phyloP scores from a whole-genome alignment of 2,888 invertebrate species.

The Platycheirus albimanus region DNA sequence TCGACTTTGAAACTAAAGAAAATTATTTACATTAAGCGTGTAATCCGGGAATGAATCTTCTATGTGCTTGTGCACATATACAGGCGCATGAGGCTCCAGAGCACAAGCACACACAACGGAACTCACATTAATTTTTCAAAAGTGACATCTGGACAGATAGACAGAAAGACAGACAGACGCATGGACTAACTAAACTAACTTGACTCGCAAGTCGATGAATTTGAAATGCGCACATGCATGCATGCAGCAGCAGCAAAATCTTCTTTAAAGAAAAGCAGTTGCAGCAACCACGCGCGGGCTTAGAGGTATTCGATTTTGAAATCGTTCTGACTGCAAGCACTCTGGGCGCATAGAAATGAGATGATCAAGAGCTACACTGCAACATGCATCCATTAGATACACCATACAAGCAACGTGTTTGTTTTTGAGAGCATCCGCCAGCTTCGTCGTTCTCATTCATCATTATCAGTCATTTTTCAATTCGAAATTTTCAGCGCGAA shows the following conservation, averaged over 20 bases:
- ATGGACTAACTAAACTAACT: conserved; percentile 66
- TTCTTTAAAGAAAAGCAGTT: background rate
- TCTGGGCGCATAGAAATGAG: background rate
- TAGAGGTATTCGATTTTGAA: conserved; percentile 46
- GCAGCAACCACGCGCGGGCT: conserved; percentile 7
- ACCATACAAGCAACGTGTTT: conserved; percentile 65
- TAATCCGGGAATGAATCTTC: conserved; percentile 65
- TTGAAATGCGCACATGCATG: conserved; percentile 40
- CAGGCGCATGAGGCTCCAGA: no score
- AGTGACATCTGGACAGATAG: conserved; percentile 74
- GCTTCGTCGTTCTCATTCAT: conserved; percentile 69
- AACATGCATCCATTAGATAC: conserved; percentile 67
- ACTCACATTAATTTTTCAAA: conserved; percentile 73
- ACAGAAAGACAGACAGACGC: conserved; percentile 70
- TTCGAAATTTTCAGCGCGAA: conserved; percentile 40
- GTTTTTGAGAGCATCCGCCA: conserved; percentile 64
- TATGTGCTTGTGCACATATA: conserved; percentile 11
- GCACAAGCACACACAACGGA: conserved; percentile 44
- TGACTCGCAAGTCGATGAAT: conserved; percentile 64
- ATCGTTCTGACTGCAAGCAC: conserved; percentile 16
- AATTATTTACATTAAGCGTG: conserved; percentile 61
- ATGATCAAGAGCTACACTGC: conserved; percentile 55
- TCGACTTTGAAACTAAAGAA: conserved; percentile 23
- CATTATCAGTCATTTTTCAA: conserved; percentile 74
- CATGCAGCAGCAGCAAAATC: conserved; percentile 53